Evolutionary conservation across 2,888 invertebrate species (phyloP), one percentile per base, ranked within the genome.

Genomic region (Hartigia nigra): DNA sequence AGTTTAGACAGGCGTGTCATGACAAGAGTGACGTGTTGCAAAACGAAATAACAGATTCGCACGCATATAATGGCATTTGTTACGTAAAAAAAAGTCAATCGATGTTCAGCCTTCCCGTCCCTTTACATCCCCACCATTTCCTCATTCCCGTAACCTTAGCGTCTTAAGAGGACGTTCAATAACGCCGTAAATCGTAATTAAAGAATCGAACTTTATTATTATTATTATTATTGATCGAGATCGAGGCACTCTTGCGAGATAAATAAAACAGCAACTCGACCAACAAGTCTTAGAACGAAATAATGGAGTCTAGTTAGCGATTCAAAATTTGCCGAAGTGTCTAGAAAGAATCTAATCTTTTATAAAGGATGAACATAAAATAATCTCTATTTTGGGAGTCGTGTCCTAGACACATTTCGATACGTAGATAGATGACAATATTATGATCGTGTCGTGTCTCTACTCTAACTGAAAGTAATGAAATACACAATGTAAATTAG

Each of bases 381-480:
- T 86, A 84, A 86, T 83, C 81, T 88, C 76, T 79, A 79, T 79
- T 79, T 79, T 79, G 74, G 74, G 76, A 79, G 76, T 79, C 69
- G 78, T 76, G 78, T 79, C 78, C 32, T 76, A 74, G 78, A 79
- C 78, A 84, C 84, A 85, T 89, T 88, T 88, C 84, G 84, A 86
- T 84, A 87, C 86, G 85, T 89, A 88, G 88, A 87, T 89, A 88
- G 86, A 87, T 83, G 86, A 89, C 85, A 87, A 87, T 86, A 87
- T 87, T 79, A 82, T 79, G 82, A 86, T 85, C 86, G 86, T 88
- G 87, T 87, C 87, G 85, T 85, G 85, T n/a, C 85, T 88, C 84
- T 86, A 88, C 82, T 88, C 85, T 84, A 82, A 88, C 84, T 90
- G 90, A 91, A 91, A 91, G 89, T 91, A 89, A 89, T 86, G 87